phyloP scores from a whole-genome alignment of 2,113 vertebrate species.

The Ia io region DNA sequence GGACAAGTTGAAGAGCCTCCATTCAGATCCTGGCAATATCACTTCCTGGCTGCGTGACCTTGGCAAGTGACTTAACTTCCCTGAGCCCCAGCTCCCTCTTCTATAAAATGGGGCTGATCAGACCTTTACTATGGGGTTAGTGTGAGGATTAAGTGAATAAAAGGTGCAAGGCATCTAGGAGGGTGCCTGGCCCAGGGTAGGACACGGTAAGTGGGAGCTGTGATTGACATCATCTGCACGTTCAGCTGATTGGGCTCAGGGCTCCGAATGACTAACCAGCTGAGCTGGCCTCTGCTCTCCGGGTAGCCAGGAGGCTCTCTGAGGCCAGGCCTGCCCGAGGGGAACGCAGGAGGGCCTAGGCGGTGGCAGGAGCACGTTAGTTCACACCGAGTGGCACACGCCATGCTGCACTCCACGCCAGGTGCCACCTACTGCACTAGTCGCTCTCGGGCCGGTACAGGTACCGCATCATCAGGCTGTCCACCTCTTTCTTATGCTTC shows the following conservation, averaged over 20 bases:
- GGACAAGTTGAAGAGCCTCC: not conserved
- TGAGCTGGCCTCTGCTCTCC: not conserved
- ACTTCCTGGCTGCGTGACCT: not conserved
- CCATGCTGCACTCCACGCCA: constrained; percentile 75
- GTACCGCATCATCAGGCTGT: constrained; percentile 98
- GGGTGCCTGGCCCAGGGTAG: not conserved
- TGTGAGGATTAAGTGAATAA: not conserved
- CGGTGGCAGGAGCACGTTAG: not conserved
- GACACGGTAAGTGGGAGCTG: not conserved
- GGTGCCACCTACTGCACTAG: constrained; percentile 91
- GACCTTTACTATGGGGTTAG: not conserved
- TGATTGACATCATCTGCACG: not conserved
- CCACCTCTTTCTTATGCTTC: constrained; percentile 93
- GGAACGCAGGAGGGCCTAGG: not conserved
- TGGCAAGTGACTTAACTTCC: not conserved
- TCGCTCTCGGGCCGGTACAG: constrained; percentile 96
- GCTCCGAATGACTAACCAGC: not conserved
- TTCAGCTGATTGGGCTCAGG: not conserved
- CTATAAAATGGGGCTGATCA: not conserved
- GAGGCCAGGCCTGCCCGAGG: not conserved
- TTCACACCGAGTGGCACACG: constrained; percentile 70
- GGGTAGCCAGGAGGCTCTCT: not conserved
- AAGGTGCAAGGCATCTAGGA: not conserved
- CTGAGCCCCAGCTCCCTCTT: not conserved
- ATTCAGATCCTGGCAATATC: not conserved